Evolutionary conservation across 2,888 invertebrate genomes (phyloP), one percentile per base, ranked within the genome.

Genomic region (Ichneumoninae sp.): DNA sequence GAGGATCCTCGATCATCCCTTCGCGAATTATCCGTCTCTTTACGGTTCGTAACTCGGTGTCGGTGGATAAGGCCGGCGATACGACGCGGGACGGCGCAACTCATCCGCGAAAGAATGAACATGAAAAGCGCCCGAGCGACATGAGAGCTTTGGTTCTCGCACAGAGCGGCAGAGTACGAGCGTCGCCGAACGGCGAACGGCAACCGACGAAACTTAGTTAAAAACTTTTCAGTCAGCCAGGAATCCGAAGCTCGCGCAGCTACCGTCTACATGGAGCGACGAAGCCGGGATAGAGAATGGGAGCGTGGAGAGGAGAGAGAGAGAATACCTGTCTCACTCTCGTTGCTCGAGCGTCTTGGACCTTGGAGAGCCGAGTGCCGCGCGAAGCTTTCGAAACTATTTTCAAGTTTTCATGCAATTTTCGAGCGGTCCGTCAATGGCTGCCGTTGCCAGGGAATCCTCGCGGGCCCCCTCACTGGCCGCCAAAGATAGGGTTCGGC

Each of bases 181-280:
- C 71, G 50, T 76, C 75, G 80, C 76, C 50, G 78, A 70, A 44
- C 60, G 85, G 60, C 60, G 40, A 60, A 52, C 87, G 88, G 89
- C 88, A 90, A 90, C 91, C 91, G 88, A 69, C 89, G 86, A 88
- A 92, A 93, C 92, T 93, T 90, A 91, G 92, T 93, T 93, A 92
- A 91, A 92, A 93, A 93, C 91, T 93, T 93, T 89, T 86, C 89
- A 93, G 92, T 92, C 92, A 91, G 92, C 91, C 88, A 85, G 91
- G 91, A 92, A 92, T 93, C 91, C 88, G 88, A 85, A 88, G 88
- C 89, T 90, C 88, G 89, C 88, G 86, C 87, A 30, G 16, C 77
- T 76, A 66, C 65, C 57, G 52, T 26, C 82, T 57, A 77, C 60
- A 83, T 82, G 85, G 88, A 88, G 86, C 88, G 88, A 83, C 86